phyloP scores from a whole-genome alignment of 92 coral and sea anemone species.

The Epizoanthus scotinus region DNA sequence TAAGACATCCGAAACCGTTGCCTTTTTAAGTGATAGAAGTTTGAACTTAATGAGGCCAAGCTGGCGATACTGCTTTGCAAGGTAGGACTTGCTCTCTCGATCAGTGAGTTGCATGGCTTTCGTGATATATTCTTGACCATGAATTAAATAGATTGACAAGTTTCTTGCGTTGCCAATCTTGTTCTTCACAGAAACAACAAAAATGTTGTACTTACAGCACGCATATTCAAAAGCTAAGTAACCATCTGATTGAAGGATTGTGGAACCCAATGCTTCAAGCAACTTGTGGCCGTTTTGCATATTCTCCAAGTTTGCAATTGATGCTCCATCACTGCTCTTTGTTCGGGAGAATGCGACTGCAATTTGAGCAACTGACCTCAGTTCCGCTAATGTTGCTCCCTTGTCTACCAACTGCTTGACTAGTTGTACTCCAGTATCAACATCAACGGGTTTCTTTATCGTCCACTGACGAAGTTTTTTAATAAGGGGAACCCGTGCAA shows the following conservation, averaged over 20 bases:
- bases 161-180: slow-evolving; percentile 21
- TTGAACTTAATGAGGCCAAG: slow-evolving; percentile 59
- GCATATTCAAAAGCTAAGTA: slow-evolving; percentile 64
- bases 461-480: slow-evolving; percentile 53
- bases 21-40: slow-evolving; percentile 44
- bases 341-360: slow-evolving; percentile 37
- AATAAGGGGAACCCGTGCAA: slow-evolving; percentile 48
- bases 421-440: slow-evolving; percentile 47
- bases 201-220: slow-evolving; percentile 57
- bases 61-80: slow-evolving; percentile 60
- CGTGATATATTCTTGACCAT: slow-evolving; percentile 55
- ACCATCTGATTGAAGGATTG: slow-evolving; percentile 48
- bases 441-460: slow-evolving; percentile 29
- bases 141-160: slow-evolving; percentile 45
- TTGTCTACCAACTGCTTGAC: slow-evolving; percentile 51
- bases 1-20: slow-evolving; percentile 42
- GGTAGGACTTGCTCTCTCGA: slow-evolving; percentile 41
- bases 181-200: slow-evolving; percentile 16
- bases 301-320: slow-evolving; percentile 23
- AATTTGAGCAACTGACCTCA: slow-evolving; percentile 40
- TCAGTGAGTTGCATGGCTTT: slow-evolving; percentile 58
- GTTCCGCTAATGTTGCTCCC: slow-evolving; percentile 58
- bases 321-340: not conserved
- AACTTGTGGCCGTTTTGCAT: slow-evolving; percentile 73
- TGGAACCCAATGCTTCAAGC: slow-evolving; percentile 67